phyloP scores from a whole-genome alignment of 30 jellyfish, hydroid and myxozoan species.

The Aurelia aurita complex sp. Pacific region DNA sequence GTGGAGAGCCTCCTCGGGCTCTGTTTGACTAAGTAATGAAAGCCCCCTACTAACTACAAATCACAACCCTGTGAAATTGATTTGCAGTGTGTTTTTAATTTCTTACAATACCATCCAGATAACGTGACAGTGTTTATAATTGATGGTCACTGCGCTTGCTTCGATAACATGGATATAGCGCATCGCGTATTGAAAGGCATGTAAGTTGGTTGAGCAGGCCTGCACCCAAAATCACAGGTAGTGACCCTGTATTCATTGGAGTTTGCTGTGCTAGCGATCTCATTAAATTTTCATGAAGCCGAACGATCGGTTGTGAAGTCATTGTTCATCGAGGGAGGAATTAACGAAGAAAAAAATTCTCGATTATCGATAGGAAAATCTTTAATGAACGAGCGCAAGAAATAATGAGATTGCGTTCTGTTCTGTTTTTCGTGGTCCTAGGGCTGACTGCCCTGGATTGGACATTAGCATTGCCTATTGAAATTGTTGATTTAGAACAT shows the following conservation, averaged over 20 bases:
- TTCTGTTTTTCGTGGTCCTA: conserved; percentile 48
- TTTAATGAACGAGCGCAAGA: conserved; percentile 50
- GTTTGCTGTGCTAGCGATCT: conserved; percentile 29
- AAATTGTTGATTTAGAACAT: conserved; percentile 52
- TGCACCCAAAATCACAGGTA: conserved; percentile 66
- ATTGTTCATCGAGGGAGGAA: conserved; percentile 31
- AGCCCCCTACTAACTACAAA: no score
- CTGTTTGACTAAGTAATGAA: no score
- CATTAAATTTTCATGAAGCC: conserved; percentile 53
- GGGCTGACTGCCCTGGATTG: conserved; percentile 58
- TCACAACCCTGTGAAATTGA: no score
- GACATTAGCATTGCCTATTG: conserved; percentile 42
- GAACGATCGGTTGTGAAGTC: conserved; percentile 59
- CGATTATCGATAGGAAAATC: conserved; percentile 4
- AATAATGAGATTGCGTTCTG: conserved; percentile 70
- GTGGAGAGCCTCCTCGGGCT: no score
- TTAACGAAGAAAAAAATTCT: neutral
- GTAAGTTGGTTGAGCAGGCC: conserved; percentile 36
- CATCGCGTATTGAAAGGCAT: neutral
- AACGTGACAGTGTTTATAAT: no score
- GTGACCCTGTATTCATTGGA: conserved; percentile 68
- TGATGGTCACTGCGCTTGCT: no score
- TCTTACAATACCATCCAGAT: no score
- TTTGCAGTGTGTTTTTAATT: no score
- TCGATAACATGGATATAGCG: no score